Conservation (phyloP, 2,113 vertebrate genomes). For the Melanotaenia duboulayi region DNA sequence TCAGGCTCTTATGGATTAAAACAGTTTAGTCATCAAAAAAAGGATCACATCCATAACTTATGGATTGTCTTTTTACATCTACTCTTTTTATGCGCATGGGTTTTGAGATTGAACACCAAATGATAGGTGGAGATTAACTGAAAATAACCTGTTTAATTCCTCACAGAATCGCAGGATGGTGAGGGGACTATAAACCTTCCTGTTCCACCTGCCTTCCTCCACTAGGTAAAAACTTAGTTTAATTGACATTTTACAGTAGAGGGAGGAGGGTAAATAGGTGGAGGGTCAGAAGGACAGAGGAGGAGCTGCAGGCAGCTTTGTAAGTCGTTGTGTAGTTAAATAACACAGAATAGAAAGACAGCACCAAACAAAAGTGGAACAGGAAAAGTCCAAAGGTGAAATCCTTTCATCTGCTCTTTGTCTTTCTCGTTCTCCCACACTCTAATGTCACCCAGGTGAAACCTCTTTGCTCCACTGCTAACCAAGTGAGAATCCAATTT, state of each 20-base stretch:
- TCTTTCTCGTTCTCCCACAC: conserved; percentile 12
- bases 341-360: conserved; percentile 66
- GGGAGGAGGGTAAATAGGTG: conserved; percentile 12
- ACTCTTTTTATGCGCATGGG: background rate
- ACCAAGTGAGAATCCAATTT: conserved; percentile 47
- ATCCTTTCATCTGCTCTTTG: conserved; percentile 45
- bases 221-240: conserved; percentile 47
- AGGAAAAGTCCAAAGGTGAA: conserved; percentile 72
- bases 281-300: conserved; percentile 21
- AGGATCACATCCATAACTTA: background rate
- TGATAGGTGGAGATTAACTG: background rate
- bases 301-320: conserved; percentile 59
- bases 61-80: no score
- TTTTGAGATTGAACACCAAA: background rate
- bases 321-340: conserved; percentile 73
- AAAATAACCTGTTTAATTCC: conserved; percentile 64
- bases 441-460: conserved; percentile 45
- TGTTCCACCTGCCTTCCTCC: conserved; percentile 50
- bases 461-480: conserved; percentile 27
- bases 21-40: background rate
- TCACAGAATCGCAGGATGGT: conserved; percentile 42
- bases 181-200: conserved; percentile 44
- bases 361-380: conserved; percentile 69
- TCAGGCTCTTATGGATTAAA: no score
- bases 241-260: conserved; percentile 48